phyloP scores from a whole-genome alignment of 2,888 invertebrate genomes.

The Leptarthrus brevirostris region DNA sequence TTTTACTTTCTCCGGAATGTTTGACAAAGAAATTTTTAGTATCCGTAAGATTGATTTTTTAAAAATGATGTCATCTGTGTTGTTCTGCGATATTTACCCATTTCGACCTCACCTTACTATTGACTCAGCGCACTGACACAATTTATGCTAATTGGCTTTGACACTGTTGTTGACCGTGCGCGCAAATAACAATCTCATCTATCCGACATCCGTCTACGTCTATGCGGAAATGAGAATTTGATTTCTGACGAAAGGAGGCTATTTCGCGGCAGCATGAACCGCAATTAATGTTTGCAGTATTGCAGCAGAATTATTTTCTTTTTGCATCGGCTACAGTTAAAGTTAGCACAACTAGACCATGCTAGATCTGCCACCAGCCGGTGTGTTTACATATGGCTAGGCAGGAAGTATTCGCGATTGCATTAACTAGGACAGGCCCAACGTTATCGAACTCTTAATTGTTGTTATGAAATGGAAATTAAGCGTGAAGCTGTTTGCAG shows the following conservation, averaged over 20 bases:
- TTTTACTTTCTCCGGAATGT: conserved; percentile 27
- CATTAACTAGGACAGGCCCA: background rate
- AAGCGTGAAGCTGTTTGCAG: too few relatives aligned
- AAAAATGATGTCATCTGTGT: conserved; percentile 3
- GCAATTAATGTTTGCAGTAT: background rate
- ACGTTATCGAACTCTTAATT: background rate
- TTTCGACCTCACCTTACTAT: background rate
- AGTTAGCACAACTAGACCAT: conserved; percentile 15
- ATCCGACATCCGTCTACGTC: background rate
- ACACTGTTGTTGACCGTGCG: conserved; percentile 7
- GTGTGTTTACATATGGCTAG: conserved; percentile 17
- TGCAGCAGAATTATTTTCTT: background rate
- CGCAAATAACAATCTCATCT: conserved; percentile 17
- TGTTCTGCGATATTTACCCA: background rate
- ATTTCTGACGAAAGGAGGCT: conserved; percentile 2
- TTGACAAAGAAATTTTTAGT: background rate
- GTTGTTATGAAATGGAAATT: background rate
- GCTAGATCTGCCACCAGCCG: background rate
- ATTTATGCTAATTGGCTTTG: conserved; percentile 41
- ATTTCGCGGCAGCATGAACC: background rate
- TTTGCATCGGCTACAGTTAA: background rate
- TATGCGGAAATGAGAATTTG: conserved; percentile 35
- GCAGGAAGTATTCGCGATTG: conserved; percentile 14
- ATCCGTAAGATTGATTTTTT: background rate
- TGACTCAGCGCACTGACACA: conserved; percentile 21